Base-by-base conservation (phyloP, 2,113 vertebrate genomes). In the Rhinopomastus cyanomelas region DNA sequence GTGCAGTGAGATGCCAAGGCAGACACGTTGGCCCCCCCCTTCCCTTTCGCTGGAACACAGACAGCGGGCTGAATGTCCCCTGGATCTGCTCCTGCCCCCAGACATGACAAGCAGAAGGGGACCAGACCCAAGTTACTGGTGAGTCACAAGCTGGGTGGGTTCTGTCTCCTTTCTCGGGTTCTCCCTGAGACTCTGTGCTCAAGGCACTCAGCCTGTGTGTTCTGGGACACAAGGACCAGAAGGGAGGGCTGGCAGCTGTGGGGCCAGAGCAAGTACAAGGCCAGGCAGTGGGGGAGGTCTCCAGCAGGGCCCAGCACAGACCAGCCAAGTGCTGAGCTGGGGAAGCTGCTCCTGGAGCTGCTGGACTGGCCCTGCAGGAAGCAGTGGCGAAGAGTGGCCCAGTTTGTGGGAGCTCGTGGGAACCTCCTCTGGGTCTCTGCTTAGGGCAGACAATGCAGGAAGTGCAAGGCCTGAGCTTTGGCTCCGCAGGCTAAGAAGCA, bases 341-440 rank as follows among this genome's bases (percentile, higher is more conserved):
- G 34, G 53, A 67, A 73, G 26, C 32, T 73, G 52, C 37, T 55
- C 7, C 46, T 60, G 71, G 18, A 85, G 48, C 9, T 9, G 8
- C 46, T 0, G 2, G 32, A 2, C 5, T 4, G 0, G 22, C 16
- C 6, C 36, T 12, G 26, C 23, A 44, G 55, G 77, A 52, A 56
- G 62, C 46, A 25, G 22, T 0, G n/a, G 88, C 30, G 64, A 62
- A n/a, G 68, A 42, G 19, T 7, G 30, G 3, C 44, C 27, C 25
- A n/a, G 2, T 9, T 42, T 68, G 25, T 52, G 66, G 44, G 61
- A 74, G 77, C 20, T 25, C n/a, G 16, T 6, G 1, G 78, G 55
- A 69, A 30, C 12, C 22, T 69, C 4, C 55, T 44, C 26, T 1
- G 12, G 30, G 39, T 9, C 19, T 52, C 51, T 65, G 56, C 87